phyloP scores from a whole-genome alignment of 1,140 invertebrate genomes.

The Polyergus mexicanus region DNA sequence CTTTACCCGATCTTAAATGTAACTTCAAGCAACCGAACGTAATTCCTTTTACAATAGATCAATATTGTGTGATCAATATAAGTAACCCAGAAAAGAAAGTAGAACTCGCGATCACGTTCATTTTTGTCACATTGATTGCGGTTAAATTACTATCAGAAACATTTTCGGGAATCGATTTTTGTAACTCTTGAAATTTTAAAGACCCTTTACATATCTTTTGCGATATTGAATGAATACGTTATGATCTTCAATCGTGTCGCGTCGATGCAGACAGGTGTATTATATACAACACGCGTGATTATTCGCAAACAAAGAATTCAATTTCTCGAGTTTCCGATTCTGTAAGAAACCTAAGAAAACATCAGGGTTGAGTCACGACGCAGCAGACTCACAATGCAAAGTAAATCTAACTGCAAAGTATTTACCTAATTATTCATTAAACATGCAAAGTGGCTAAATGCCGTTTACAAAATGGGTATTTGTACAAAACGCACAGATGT shows the following conservation, averaged over 20 bases:
- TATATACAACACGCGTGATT: constrained; percentile 18
- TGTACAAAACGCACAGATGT: constrained; percentile 24
- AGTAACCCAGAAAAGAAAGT: neutral
- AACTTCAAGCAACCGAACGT: constrained; percentile 13
- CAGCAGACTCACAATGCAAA: neutral
- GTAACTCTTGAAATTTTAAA: constrained; percentile 7
- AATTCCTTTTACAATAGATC: constrained; percentile 33
- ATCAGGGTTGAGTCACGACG: neutral
- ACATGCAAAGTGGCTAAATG: constrained; percentile 12
- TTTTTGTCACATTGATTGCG: neutral
- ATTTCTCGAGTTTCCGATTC: neutral
- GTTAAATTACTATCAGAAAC: neutral
- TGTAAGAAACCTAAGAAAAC: neutral
- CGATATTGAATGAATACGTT: neutral
- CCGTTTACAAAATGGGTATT: constrained; percentile 5
- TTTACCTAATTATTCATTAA: constrained; percentile 40
- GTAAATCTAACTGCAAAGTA: neutral
- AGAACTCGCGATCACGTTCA: neutral
- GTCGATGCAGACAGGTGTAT: neutral
- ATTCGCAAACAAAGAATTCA: neutral
- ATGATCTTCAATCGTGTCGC: neutral
- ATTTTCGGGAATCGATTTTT: neutral
- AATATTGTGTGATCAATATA: neutral
- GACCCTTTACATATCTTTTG: neutral
- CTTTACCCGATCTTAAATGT: constrained; percentile 16